Base-by-base conservation (phyloP, 2,797 vertebrate genomes). In the Gymnodraco acuticeps region DNA sequence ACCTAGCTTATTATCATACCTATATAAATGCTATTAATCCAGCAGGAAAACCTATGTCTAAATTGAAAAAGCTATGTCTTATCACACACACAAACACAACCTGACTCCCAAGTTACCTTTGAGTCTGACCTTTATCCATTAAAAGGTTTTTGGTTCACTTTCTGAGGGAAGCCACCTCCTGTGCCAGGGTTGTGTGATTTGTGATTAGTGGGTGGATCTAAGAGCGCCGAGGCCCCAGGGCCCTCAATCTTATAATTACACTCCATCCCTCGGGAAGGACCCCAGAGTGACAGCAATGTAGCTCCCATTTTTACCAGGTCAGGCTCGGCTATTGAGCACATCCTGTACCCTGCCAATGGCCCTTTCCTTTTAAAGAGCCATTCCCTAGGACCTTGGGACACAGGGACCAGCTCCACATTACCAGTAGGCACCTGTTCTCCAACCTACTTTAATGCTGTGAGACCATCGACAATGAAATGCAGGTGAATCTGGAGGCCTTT, bases 281-380 rank as follows among this genome's bases (percentile, higher is more conserved):
- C 94, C 92, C 64, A 66, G 90, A 93, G 93, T 95, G 94, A 94
- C 89, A 87, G 91, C 73, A 42, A 73, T 51, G 78, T 55, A 91
- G 93, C 92, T 94, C 87, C 81, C 87, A 93, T 94, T 93, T 94
- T 94, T 94, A 95, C 93, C 94, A 92, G 94, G 94, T 95, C 94
- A 95, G 80, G 88, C 75, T 83, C 48, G 56, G 82, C 81, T 87
- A 92, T 91, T 89, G 88, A 94, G 92, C 84, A 92, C 89, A 90
- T 89, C 87, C 83, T 83, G 78, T 89, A 90, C 85, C 62, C 81
- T 79, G 89, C 87, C 88, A 89, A 82, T 92, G 92, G 93, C 88
- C 94, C 88, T 93, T 94, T 94, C 91, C 93, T 94, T 93, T 91
- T 91, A 86, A 93, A 92, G 88, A 89, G 51, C 64, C 76, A 93